Evolutionary conservation across 1,140 invertebrate genomes (phyloP).

Genomic region (Macrostomum lignano): DNA sequence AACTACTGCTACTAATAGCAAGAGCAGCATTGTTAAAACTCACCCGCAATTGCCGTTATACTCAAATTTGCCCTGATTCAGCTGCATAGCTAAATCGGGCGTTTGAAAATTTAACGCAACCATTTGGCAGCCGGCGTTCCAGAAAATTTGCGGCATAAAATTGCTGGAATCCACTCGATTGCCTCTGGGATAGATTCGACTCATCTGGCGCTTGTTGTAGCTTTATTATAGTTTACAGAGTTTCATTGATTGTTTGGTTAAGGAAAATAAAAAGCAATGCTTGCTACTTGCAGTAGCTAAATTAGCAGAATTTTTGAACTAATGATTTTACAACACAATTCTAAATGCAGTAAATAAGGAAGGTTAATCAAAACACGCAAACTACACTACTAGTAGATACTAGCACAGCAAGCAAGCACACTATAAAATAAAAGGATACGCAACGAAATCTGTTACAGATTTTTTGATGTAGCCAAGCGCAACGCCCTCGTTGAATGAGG

Average conservation of each 20-base stretch:
- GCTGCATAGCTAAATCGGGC: slow-evolving; percentile 87
- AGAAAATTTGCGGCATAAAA: slow-evolving; percentile 97
- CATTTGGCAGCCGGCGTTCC: slow-evolving; percentile 99
- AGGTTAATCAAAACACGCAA: too few species aligned
- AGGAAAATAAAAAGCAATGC: too few species aligned
- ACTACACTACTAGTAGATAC: too few species aligned
- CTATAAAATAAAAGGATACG: slow-evolving; percentile 33
- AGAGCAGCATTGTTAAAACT: slow-evolving; percentile 11
- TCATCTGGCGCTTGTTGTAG: slow-evolving; percentile 32
- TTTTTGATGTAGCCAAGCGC: slow-evolving; percentile 80
- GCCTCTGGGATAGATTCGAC: slow-evolving; percentile 88
- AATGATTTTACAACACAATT: too few species aligned
- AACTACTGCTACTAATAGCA: too few species aligned
- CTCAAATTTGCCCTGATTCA: slow-evolving; percentile 99
- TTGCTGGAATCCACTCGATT: slow-evolving; percentile 93
- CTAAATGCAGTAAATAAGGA: too few species aligned
- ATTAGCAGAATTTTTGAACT: too few species aligned
- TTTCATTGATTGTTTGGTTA: slow-evolving; percentile 9
- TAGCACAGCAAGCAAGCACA: too few species aligned
- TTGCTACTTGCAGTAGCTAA: too few species aligned
- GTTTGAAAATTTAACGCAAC: slow-evolving; percentile 99
- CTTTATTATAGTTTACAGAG: too few species aligned
- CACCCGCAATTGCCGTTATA: slow-evolving; percentile 87
- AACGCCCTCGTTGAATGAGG: slow-evolving; percentile 84
- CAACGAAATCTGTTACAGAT: slow-evolving; percentile 91